Base-by-base conservation (phyloP, 1,140 invertebrate species). In the Drosophila varians region DNA sequence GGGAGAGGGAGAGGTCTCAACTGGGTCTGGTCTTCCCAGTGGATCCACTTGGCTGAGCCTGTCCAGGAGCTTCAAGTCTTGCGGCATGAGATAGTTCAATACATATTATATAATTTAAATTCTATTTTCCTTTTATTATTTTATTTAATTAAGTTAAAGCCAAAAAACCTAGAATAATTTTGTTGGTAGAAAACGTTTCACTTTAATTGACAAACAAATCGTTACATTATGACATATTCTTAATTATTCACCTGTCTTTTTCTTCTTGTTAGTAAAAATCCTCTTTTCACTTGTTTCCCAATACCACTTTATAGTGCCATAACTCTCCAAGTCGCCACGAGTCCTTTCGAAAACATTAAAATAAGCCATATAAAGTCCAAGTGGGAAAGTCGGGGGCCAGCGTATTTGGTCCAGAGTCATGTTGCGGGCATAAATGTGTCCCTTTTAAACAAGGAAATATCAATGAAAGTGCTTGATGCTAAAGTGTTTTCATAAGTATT, bases 1-100 rank as follows among this genome's bases (percentile, higher is more conserved):
- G 7, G 43, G 28, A 14, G 2, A 26, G 16, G 26, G n/a, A n/a
- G n/a, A n/a, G n/a, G 9, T 47, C 28, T 18, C 26, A 9, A 18
- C 16, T n/a, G 21, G 23, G 19, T 26, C 26, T 42, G n/a, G 57
- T 9, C 19, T 51, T 21, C 58, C 23, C 28, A 47, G 36, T 65
- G 48, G 34, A 31, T 65, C 25, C 57, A 62, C 56, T 42, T 40
- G 34, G 57, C 3, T 65, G 43, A 23, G 34, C 43, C 45, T 46
- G 36, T 34, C 21, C 7, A n/a, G n/a, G n/a, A n/a, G n/a, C n/a
- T n/a, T n/a, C n/a, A n/a, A n/a, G n/a, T n/a, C n/a, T n/a, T n/a
- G n/a, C n/a, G n/a, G n/a, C n/a, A n/a, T n/a, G n/a, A n/a, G n/a
- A n/a, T n/a, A n/a, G n/a, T n/a, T n/a, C n/a, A n/a, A n/a, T n/a